Evolutionary conservation across 2,113 vertebrate species (phyloP).

Genomic region (Plecotus auritus): DNA sequence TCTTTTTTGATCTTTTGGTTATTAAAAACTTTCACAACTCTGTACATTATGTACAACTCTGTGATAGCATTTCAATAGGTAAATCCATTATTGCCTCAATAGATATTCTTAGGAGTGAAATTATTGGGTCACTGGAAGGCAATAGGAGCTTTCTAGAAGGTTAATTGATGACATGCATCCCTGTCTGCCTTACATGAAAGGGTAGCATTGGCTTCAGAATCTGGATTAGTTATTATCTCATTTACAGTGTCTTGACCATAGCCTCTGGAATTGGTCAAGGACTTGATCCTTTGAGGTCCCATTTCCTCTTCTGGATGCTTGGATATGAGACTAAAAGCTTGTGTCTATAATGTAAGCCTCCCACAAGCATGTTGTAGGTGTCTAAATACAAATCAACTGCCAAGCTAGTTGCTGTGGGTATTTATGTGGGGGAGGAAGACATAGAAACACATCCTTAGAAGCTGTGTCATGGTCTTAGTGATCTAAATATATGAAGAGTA

Average conservation of each 20-base stretch:
- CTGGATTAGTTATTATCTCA: neutral
- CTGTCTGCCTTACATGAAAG: neutral
- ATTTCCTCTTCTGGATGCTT: conserved; percentile 41
- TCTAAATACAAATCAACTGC: conserved; percentile 45
- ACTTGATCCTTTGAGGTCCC: conserved; percentile 13
- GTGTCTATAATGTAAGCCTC: neutral
- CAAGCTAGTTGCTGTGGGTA: conserved; percentile 44
- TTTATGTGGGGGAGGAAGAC: conserved; percentile 51
- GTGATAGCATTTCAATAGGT: neutral
- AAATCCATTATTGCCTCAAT: neutral
- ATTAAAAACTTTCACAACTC: neutral
- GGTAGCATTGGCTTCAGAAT: neutral
- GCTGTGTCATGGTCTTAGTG: conserved; percentile 37
- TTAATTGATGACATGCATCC: neutral
- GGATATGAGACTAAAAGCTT: conserved; percentile 24
- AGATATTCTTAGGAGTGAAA: conserved; percentile 5
- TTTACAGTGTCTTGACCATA: neutral
- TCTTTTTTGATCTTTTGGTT: neutral
- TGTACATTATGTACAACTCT: neutral
- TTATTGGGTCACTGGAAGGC: neutral
- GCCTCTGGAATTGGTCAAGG: conserved; percentile 15
- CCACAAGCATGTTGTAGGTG: conserved; percentile 26
- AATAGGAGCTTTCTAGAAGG: neutral
- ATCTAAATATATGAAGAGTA: conserved; percentile 59
- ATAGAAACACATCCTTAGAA: conserved; percentile 56